Base-by-base conservation (phyloP, 2,888 invertebrate species). In the Ommatoiulus sabulosus region DNA sequence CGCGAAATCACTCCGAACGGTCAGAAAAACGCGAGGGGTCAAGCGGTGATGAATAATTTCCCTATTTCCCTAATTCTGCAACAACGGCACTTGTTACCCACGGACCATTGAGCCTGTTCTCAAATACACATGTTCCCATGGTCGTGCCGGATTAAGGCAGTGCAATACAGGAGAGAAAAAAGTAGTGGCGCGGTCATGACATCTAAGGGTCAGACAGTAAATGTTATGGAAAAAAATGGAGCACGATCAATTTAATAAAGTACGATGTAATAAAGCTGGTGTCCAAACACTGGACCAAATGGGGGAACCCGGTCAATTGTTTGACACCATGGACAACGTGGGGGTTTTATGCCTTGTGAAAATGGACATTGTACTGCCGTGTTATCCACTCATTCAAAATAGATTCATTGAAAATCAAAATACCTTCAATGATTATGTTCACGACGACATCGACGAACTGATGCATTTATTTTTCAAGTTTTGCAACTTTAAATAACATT, bases 31-130 rank as follows among this genome's bases (percentile, higher is more conserved):
- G 72, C 20, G 7, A 17, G 24, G 72, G 72, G 72, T 72, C 72
- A 72, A 72, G 10, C n/a, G 72, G 72, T 20, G 72, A 72, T 72
- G 24, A 72, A 72, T 24, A 72, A 72, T 20, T 72, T 72, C 20
- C 72, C 72, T 20, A 72, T 20, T 72, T 72, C 72, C 72, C 72
- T 72, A 72, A 72, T 72, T 72, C 72, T 17, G 15, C 63, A 63
- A 63, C 63, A 63, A 63, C 63, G 63, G 63, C 63, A 63, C 63
- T 63, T 72, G 72, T 7, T 72, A 24, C 24, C 20, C 72, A 72
- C 72, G 72, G 24, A 8, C 24, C 72, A 72, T 72, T 72, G 24
- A n/a, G 63, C 3, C 1, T 63, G 63, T n/a, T 63, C n/a, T n/a
- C 63, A 63, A 63, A 63, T 0, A 17, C 17, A 17, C 15, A 72